phyloP scores from a whole-genome alignment of 2,888 invertebrate species.

The Hyppa rectilinea region DNA sequence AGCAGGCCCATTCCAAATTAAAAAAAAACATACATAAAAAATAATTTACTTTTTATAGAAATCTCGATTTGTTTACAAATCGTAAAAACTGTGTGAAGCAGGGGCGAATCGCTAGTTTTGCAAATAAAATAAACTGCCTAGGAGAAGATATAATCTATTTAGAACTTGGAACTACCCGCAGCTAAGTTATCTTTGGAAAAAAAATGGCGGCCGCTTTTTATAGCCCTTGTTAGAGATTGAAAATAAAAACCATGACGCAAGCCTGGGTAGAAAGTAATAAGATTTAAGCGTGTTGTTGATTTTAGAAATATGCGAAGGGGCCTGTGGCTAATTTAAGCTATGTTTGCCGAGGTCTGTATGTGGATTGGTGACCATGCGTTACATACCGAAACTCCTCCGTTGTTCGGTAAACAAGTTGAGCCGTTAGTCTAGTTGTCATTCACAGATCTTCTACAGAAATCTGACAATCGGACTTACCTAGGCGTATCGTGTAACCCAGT shows the following conservation, averaged over 20 bases:
- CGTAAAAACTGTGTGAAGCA: no score
- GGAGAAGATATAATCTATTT: constrained; percentile 38
- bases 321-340: not conserved
- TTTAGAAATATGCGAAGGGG: not conserved
- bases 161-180: constrained; percentile 35
- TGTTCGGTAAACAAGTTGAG: not conserved
- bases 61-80: no score
- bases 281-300: constrained; percentile 18
- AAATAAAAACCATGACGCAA: constrained; percentile 43
- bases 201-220: constrained; percentile 47
- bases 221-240: constrained; percentile 44
- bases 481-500: no score
- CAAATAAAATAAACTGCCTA: constrained; percentile 19
- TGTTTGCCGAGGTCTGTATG: no score
- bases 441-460: not conserved
- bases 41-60: no score
- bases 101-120: not conserved
- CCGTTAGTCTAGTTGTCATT: not conserved
- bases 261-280: constrained; percentile 16
- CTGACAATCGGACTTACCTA: no score
- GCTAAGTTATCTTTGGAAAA: constrained; percentile 38
- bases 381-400: not conserved
- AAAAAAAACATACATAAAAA: no score
- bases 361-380: not conserved
- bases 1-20: no score